Percentiles rank a stretch among this genome's conserved stretches.
phyloP scores from a whole-genome alignment of 2,888 invertebrate genomes.

The Epistrophe grossulariae region DNA sequence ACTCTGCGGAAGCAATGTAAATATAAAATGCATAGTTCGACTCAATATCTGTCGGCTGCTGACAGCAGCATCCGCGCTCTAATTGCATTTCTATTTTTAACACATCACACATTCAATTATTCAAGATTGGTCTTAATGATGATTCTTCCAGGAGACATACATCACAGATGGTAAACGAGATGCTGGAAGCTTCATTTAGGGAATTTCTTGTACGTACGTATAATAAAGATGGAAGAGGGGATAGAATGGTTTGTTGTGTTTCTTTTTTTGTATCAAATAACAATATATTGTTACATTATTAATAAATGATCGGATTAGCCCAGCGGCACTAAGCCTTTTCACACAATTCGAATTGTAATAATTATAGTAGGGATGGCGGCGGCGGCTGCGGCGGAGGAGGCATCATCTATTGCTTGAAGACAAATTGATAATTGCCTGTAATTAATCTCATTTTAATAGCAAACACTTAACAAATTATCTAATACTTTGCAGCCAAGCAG shows the following conservation, averaged over 20 bases:
- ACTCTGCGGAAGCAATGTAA: constrained; percentile 62
- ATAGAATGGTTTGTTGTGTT: constrained; percentile 20
- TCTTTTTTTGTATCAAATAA: constrained; percentile 32
- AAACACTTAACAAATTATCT: constrained; percentile 75
- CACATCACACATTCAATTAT: constrained; percentile 68
- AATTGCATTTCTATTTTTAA: constrained; percentile 74
- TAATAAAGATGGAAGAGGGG: background rate
- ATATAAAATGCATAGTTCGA: constrained; percentile 57
- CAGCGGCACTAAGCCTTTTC: constrained; percentile 53
- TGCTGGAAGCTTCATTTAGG: background rate
- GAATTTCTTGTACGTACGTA: background rate
- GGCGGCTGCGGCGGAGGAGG: no score
- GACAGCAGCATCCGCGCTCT: constrained; percentile 74
- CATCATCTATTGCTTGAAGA: constrained; percentile 51
- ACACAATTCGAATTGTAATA: constrained; percentile 26
- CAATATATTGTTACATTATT: constrained; percentile 52
- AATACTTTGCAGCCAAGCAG: constrained; percentile 41
- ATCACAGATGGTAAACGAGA: constrained; percentile 31
- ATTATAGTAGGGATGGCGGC: constrained; percentile 5
- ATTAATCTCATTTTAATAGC: constrained; percentile 74
- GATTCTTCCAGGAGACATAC: constrained; percentile 44
- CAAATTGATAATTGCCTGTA: constrained; percentile 69
- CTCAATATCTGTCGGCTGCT: constrained; percentile 69
- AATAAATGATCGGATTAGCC: constrained; percentile 59
- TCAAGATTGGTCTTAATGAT: constrained; percentile 67